Evolutionary conservation across 2,888 invertebrate species (phyloP), one percentile per base, ranked within the genome.

Genomic region (Drosophila acutilabella): DNA sequence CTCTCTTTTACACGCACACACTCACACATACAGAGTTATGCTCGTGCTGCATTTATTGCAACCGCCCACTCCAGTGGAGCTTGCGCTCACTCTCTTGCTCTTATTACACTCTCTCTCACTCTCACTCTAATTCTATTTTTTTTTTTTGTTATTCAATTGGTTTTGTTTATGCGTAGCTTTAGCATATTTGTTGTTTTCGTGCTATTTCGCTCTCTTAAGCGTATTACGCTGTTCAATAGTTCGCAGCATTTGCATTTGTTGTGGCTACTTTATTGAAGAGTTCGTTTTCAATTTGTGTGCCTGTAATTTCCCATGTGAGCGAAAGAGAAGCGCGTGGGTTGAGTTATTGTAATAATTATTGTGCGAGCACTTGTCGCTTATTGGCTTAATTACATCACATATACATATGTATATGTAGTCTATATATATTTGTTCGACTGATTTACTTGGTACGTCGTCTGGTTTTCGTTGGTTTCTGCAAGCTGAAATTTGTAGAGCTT

Each of bases 91-190:
- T 16, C 20, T 18, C 10, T 42, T 36, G 18, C 56, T 52, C 51
- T 53, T 40, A 3, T 38, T 8, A n/a, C 23, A 38, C 33, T 8
- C 48, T 13, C 40, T n/a, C 45, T 51, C 53, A 23, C 42, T 40
- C 40, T n/a, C 45, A 56, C 53, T 33, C 42, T 40, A 41, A n/a
- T 23, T 57, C 20, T 38, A 45, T 23, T 56, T 45, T 26, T 44
- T 10, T 59, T 53, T 42, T 67, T 72, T 79, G 75, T 78, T 64
- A 47, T 77, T 67, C 61, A 83, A 71, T 76, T 76, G 62, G 68
- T 51, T 72, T 78, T 79, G 80, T 78, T 85, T 78, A 84, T 76
- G 88, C 82, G 78, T 88, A 71, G 47, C 57, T 56, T 40, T 45
- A 59, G 50, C 61, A 57, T 67, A 20, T 57, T 45, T 71, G 60